Evolutionary conservation across 2,888 invertebrate genomes (phyloP).

Genomic region (Kuschelorhynchus macadamiae): DNA sequence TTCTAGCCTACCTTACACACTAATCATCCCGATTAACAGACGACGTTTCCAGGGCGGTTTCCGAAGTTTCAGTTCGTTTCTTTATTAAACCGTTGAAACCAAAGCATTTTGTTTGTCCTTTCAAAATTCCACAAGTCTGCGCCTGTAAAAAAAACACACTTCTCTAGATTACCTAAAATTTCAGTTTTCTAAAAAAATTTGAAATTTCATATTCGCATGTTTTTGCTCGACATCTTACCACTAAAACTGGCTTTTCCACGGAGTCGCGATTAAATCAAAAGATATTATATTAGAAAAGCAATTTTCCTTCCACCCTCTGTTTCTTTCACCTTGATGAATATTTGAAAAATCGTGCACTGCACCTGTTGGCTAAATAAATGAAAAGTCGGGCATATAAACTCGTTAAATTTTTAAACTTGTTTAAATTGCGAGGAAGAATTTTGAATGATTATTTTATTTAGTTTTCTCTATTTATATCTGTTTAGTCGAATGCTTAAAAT

Average conservation of each 20-base stretch:
- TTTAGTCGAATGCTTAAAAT: no score
- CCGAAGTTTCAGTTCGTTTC: no score
- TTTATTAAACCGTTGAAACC: no score
- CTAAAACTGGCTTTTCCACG: conserved; percentile 20
- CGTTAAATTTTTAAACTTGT: background rate
- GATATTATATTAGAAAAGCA: conserved; percentile 45
- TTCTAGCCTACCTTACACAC: no score
- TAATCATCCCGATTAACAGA: no score
- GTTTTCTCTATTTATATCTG: no score
- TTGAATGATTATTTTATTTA: background rate
- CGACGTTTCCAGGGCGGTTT: no score
- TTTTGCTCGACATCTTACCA: conserved; percentile 19
- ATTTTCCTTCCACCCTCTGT: conserved; percentile 32
- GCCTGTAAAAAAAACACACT: no score
- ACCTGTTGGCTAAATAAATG: conserved; percentile 38
- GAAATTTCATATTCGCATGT: conserved; percentile 1
- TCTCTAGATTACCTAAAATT: no score
- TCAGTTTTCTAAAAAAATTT: no score
- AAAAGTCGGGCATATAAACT: conserved; percentile 23
- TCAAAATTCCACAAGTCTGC: no score
- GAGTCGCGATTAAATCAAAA: conserved; percentile 34
- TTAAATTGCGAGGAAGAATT: background rate
- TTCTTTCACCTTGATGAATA: conserved; percentile 43
- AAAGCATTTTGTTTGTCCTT: no score
- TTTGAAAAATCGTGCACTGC: conserved; percentile 35